Evolutionary conservation across 2,113 vertebrate genomes (phyloP).

Genomic region (Ictidomys tridecemlineatus): DNA sequence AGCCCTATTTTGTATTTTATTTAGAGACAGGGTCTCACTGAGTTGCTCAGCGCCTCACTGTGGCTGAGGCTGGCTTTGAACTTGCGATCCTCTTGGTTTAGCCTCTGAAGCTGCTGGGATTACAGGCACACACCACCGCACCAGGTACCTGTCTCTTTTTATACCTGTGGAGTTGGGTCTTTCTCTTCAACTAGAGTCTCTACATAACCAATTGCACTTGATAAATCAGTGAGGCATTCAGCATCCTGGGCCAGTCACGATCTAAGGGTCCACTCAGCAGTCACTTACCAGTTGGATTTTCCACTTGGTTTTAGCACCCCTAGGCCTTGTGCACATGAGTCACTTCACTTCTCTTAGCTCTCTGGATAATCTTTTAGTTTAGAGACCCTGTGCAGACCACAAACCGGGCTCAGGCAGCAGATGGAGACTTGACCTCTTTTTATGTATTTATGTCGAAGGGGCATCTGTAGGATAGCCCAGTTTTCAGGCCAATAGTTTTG

Average conservation of each 20-base stretch:
- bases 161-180: background rate
- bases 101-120: no score
- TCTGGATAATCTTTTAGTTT: constrained; percentile 77
- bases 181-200: constrained; percentile 21
- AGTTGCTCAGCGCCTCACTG: no score
- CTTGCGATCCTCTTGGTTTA: no score
- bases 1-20: no score
- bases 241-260: background rate
- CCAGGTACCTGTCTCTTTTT: background rate
- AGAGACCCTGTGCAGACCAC: constrained; percentile 75
- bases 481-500: constrained; percentile 68
- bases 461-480: constrained; percentile 39
- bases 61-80: no score
- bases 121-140: no score
- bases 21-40: no score
- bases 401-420: constrained; percentile 71
- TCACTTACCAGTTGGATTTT: constrained; percentile 51
- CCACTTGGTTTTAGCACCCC: constrained; percentile 65
- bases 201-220: background rate
- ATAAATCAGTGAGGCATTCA: accelerated
- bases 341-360: constrained; percentile 62
- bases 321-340: background rate
- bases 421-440: constrained; percentile 79
- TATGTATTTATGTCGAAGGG: constrained; percentile 38
- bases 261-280: constrained; percentile 39